phyloP scores from a whole-genome alignment of 2,113 vertebrate genomes.

The Pseudorhombus dupliciocellatus region DNA sequence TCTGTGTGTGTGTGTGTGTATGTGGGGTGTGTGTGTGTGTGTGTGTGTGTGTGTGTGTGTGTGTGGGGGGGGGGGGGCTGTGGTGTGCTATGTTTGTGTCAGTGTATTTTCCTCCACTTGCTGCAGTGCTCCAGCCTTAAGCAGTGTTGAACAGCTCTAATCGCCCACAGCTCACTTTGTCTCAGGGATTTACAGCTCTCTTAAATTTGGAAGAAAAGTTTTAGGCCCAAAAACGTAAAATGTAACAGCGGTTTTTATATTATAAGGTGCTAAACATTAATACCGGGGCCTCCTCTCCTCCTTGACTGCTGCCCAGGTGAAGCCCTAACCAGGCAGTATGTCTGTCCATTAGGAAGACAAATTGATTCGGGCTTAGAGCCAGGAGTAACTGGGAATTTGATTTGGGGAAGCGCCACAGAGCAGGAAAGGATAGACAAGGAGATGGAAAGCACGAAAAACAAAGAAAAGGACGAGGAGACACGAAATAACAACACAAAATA shows the following conservation, averaged over 20 bases:
- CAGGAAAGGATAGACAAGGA: not conserved
- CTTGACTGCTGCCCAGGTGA: constrained; percentile 8
- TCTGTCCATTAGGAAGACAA: constrained; percentile 57
- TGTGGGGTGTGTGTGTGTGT: constrained; percentile 10
- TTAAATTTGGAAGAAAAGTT: constrained; percentile 43
- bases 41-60: not conserved
- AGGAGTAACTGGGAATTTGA: constrained; percentile 42
- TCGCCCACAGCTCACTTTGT: constrained; percentile 38
- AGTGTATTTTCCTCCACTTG: constrained; percentile 18
- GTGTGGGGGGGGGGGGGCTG: constrained; percentile 13
- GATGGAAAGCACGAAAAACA: constrained; percentile 16
- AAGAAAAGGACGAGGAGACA: constrained; percentile 18
- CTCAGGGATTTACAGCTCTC: constrained; percentile 45
- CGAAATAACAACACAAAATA: constrained; percentile 9
- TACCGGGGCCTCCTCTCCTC: constrained; percentile 1
- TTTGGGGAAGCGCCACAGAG: constrained; percentile 33
- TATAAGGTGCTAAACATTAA: constrained; percentile 51
- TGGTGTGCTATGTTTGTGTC: constrained; percentile 14
- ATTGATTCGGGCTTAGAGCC: constrained; percentile 60
- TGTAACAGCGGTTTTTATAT: constrained; percentile 37
- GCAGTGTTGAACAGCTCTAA: constrained; percentile 38
- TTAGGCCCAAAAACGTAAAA: constrained; percentile 45
- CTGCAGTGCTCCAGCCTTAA: constrained; percentile 16
- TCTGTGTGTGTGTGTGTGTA: constrained; percentile 6
- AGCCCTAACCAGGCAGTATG: constrained; percentile 25